Evolutionary conservation across 2,888 invertebrate genomes (phyloP), one percentile per base, ranked within the genome.

Genomic region (Erebia aethiops): DNA sequence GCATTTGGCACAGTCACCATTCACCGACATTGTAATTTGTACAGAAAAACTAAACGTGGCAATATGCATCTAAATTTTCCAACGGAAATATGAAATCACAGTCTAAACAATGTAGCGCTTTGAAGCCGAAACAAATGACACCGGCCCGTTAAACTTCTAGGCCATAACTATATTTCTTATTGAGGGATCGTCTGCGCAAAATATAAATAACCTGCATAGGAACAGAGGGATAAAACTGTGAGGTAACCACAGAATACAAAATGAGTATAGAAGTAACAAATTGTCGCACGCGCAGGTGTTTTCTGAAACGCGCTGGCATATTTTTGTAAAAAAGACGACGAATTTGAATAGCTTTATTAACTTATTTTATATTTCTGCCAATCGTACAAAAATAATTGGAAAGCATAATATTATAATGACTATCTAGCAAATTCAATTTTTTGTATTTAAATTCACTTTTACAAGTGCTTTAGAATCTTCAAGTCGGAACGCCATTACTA

Each of bases 51-150:
- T 46, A 61, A 46, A 21, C 21, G 5, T 21, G 7, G 62, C 5
- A 21, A 62, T 62, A 49, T 49, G 14, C 62, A 62, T 13, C 13
- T 49, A 49, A 49, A 62, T 62, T 62, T 52, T 7, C 13, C 64
- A 35, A 52, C 64, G 64, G 64, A 64, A 52, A 64, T 64, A 64
- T 64, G 52, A 64, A 52, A 64, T 35, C 41, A 54, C 64, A 35
- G n/a, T 64, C 16, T 16, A 64, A 64, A 64, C 64, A 64, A n/a
- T 49, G 62, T 11, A 35, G 35, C 41, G 52, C 64, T 64, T 67
- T 67, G 58, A 67, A 58, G 57, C 21, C 18, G 16, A n/a, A 56
- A 46, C 52, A 14, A 63, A 70, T 56, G 21, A 56, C 52, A 57
- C 41, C 26, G 35, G 18, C 13, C 14, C 65, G n/a, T 13, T 21